Evolutionary conservation across 1,140 invertebrate species (phyloP).

Genomic region (Sarcophaga bullata): DNA sequence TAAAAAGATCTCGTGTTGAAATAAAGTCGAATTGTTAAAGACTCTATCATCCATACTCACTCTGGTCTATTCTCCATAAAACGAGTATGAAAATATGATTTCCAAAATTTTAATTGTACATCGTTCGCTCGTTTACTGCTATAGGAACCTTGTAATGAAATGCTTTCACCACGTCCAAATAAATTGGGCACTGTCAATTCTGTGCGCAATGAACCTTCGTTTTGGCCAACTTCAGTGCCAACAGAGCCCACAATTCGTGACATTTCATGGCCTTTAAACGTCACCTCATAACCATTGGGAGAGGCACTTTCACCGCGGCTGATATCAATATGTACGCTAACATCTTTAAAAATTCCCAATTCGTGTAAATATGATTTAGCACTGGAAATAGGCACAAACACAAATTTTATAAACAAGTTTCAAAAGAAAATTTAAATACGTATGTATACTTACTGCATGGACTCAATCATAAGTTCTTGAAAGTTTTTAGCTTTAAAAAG

Average conservation of each 20-base stretch:
- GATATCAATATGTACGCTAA: constrained; percentile 60
- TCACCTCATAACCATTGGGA: constrained; percentile 63
- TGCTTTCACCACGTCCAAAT: constrained; percentile 61
- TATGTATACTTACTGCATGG: constrained; percentile 51
- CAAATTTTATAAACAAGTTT: neutral
- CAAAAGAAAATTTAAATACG: neutral
- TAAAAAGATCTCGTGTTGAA: neutral
- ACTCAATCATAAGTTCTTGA: constrained; percentile 61
- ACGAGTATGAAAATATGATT: constrained; percentile 63
- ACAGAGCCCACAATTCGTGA: constrained; percentile 61
- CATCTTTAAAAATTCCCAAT: constrained; percentile 63
- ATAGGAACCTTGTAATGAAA: constrained; percentile 62
- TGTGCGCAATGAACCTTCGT: constrained; percentile 60
- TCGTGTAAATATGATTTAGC: constrained; percentile 62
- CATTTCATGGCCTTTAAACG: constrained; percentile 58
- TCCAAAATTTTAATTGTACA: constrained; percentile 62
- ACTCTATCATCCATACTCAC: constrained; percentile 47
- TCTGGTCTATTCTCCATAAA: constrained; percentile 62
- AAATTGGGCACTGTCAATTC: constrained; percentile 61
- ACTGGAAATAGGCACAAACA: constrained; percentile 32
- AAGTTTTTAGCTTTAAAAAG: constrained; percentile 62
- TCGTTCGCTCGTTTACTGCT: constrained; percentile 60
- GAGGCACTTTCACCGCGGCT: constrained; percentile 56
- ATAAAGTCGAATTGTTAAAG: neutral
- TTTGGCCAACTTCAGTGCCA: constrained; percentile 64